These are phyloP conservation scores for Eupithecia vulgata DNA, from an alignment of 2,888 invertebrate genomes.

Conservation along the genomic window DNA sequence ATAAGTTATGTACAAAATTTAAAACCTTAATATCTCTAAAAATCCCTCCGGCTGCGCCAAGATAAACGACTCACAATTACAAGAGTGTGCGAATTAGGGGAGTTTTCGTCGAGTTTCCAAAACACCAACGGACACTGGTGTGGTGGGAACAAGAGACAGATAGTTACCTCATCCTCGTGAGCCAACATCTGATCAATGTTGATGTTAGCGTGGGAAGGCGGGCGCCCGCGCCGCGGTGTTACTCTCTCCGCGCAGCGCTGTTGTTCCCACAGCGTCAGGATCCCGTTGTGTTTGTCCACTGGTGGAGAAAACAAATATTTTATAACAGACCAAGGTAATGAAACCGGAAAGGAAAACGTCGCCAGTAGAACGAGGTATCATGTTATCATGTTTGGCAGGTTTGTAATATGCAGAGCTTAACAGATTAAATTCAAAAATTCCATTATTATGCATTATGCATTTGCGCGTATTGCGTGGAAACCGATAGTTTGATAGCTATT, in stretches of 20 bases:
- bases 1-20: no score
- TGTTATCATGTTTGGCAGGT: neutral
- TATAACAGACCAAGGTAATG: neutral
- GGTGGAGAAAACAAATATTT: slow-evolving; percentile 42
- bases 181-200: slow-evolving; percentile 83
- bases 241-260: slow-evolving; percentile 87
- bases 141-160: neutral
- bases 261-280: slow-evolving; percentile 89
- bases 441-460: no score
- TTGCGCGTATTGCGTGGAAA: no score
- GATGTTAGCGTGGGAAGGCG: slow-evolving; percentile 78
- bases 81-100: no score
- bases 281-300: slow-evolving; percentile 85
- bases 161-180: slow-evolving; percentile 84
- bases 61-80: no score
- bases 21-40: no score
- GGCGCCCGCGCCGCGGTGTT: slow-evolving; percentile 83
- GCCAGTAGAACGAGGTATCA: neutral
- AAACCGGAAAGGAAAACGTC: neutral
- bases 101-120: no score
- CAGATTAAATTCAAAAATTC: neutral
- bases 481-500: no score
- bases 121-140: slow-evolving; percentile 54
- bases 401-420: neutral
- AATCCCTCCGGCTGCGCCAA: no score